Conservation (phyloP, 2,888 invertebrate genomes). For the Steromphala cineraria region DNA sequence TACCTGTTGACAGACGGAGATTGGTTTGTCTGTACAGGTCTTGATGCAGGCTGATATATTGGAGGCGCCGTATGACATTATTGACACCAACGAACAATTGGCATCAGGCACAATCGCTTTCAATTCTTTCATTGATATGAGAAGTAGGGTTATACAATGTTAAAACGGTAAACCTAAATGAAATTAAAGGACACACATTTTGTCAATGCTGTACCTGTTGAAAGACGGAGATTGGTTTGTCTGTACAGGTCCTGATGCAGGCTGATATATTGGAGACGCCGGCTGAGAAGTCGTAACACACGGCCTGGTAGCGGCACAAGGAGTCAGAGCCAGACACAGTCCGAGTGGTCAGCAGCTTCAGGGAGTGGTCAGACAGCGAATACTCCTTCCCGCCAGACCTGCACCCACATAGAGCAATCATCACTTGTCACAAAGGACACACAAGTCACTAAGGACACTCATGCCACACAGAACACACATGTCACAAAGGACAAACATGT, state of each 20-base stretch:
- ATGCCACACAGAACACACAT: too few relatives aligned
- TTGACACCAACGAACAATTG: too few relatives aligned
- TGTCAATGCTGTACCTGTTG: constrained; percentile 19
- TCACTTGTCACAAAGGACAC: too few relatives aligned
- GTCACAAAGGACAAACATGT: too few relatives aligned
- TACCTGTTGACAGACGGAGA: constrained; percentile 24
- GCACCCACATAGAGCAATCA: too few relatives aligned
- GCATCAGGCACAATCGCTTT: too few relatives aligned
- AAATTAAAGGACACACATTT: too few relatives aligned
- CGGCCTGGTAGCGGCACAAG: neutral
- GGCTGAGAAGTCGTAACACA: constrained; percentile 3
- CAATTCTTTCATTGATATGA: too few relatives aligned
- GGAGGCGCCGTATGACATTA: neutral
- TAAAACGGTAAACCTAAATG: too few relatives aligned
- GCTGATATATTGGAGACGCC: neutral
- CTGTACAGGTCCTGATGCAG: constrained; percentile 20
- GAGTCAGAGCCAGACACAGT: neutral
- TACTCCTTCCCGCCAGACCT: constrained; percentile 31
- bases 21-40: constrained; percentile 1
- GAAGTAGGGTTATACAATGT: too few relatives aligned
- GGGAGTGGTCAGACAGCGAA: constrained; percentile 24
- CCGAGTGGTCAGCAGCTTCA: constrained; percentile 15
- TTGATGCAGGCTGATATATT: constrained; percentile 9
- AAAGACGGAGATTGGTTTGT: constrained; percentile 10
- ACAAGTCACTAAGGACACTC: too few relatives aligned